Evolutionary conservation across 2,797 vertebrate genomes (phyloP).

Genomic region (Anisognathus igniventris): DNA sequence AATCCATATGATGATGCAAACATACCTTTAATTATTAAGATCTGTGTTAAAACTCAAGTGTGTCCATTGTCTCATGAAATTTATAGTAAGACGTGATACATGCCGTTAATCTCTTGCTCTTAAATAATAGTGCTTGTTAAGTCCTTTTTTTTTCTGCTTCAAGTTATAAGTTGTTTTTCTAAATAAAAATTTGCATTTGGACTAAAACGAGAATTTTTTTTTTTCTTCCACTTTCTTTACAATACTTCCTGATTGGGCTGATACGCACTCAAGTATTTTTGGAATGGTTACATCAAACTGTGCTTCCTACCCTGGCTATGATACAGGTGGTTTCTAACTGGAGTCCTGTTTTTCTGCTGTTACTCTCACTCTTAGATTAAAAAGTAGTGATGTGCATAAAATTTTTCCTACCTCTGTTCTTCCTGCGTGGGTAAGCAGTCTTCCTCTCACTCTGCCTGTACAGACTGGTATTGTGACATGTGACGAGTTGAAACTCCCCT

Average conservation of each 20-base stretch:
- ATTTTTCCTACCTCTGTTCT: not conserved
- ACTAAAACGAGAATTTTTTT: not conserved
- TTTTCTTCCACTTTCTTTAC: not conserved
- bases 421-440: not conserved
- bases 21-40: not conserved
- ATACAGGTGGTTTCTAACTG: not conserved
- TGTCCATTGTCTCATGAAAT: not conserved
- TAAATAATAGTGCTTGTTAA: not conserved
- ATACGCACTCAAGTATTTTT: not conserved
- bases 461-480: not conserved
- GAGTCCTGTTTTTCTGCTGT: not conserved
- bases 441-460: not conserved
- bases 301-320: not conserved
- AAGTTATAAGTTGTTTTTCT: not conserved
- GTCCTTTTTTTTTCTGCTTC: not conserved
- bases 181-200: not conserved
- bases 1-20: not conserved
- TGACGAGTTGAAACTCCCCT: not conserved
- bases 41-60: not conserved
- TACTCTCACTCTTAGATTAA: not conserved
- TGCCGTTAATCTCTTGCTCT: not conserved
- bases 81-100: not conserved
- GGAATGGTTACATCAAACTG: not conserved
- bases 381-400: not conserved
- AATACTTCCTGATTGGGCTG: not conserved